Conservation (phyloP, 2,888 invertebrate genomes). For the Eupithecia subfuscata region DNA sequence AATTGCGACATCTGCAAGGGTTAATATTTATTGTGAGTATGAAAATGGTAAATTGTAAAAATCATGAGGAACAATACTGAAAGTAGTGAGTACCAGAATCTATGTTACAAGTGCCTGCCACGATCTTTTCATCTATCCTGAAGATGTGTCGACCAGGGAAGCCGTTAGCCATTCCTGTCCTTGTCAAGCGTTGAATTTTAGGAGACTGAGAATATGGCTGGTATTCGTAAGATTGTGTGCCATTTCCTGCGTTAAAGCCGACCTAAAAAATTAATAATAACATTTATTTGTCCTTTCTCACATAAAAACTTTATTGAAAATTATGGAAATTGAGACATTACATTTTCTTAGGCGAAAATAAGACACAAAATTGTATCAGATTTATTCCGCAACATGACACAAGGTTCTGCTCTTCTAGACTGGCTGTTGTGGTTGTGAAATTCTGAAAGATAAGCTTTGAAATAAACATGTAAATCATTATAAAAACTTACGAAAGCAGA, state of each 20-base stretch:
- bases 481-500: constrained; percentile 90
- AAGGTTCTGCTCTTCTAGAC: neutral
- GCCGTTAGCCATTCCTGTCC: constrained; percentile 93
- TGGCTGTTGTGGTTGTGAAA: neutral
- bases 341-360: neutral
- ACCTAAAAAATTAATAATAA: constrained; percentile 74
- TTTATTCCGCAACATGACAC: neutral
- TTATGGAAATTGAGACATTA: neutral
- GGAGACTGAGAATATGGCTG: constrained; percentile 94
- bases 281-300: neutral
- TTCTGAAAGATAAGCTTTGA: neutral
- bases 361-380: neutral
- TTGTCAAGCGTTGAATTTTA: constrained; percentile 91
- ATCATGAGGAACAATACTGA: neutral
- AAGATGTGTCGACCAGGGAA: constrained; percentile 97
- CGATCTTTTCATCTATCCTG: constrained; percentile 96
- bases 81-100: constrained; percentile 86
- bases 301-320: neutral
- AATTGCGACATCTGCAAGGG: neutral
- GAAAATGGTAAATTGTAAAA: neutral
- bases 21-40: neutral
- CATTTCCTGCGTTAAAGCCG: constrained; percentile 98
- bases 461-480: neutral
- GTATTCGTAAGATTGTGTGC: constrained; percentile 94
- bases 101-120: constrained; percentile 96